These are phyloP conservation scores for Mustela lutreola DNA, from an alignment of 2,113 vertebrate genomes.

Conservation along the genomic window DNA sequence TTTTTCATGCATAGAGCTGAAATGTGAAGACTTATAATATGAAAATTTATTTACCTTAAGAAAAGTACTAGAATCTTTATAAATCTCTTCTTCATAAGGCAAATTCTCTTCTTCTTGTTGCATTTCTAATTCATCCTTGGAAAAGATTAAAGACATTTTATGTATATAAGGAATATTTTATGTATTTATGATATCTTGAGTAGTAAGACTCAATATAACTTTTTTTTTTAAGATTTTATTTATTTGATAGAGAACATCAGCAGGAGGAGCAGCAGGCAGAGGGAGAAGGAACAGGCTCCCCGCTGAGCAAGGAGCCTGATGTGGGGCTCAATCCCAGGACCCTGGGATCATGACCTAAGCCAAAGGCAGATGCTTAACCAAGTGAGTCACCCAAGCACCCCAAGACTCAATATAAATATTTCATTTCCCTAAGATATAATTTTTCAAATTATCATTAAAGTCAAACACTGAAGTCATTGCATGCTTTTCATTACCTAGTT, in stretches of 20 bases:
- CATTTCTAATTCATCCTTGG: constrained; percentile 95
- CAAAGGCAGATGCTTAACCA: too few species aligned
- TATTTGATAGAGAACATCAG: too few species aligned
- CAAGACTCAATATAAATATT: neutral
- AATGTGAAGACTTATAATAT: neutral
- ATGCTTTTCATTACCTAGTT: constrained; percentile 17
- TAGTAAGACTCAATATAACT: neutral
- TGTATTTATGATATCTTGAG: neutral
- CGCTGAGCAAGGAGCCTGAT: too few species aligned
- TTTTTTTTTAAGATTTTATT: neutral
- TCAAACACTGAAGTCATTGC: neutral
- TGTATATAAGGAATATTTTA: neutral
- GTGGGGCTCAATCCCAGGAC: too few species aligned
- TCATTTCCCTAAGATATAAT: constrained; percentile 19
- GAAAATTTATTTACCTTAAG: constrained; percentile 91
- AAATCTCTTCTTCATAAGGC: constrained; percentile 96
- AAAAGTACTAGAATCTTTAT: constrained; percentile 99
- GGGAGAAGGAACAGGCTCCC: too few species aligned
- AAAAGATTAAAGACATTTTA: constrained; percentile 70
- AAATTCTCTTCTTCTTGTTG: constrained; percentile 94
- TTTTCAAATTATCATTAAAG: constrained; percentile 44
- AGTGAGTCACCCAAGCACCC: too few species aligned
- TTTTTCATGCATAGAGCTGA: neutral
- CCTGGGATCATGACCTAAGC: too few species aligned
- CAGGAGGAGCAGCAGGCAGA: too few species aligned